phyloP scores from a whole-genome alignment of 1,140 invertebrate genomes.

The Dendrolimus kikuchii region DNA sequence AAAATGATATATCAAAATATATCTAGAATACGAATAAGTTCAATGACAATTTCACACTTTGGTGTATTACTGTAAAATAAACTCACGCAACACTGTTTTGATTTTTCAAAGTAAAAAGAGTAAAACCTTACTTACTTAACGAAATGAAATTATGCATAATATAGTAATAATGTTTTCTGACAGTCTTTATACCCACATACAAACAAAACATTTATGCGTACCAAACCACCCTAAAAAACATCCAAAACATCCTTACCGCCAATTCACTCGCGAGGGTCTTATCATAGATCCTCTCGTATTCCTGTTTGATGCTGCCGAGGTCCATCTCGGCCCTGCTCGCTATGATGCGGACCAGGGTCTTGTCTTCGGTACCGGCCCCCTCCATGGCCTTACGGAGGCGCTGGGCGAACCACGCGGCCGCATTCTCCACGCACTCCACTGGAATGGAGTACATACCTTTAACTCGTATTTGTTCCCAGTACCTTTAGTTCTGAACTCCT shows the following conservation, averaged over 20 bases:
- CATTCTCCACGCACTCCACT: conserved; percentile 81
- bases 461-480: no score
- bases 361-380: conserved; percentile 81
- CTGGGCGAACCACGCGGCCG: conserved; percentile 82
- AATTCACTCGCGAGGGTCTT: conserved; percentile 79
- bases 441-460: conserved; percentile 21
- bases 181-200: no score
- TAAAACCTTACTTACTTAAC: no score
- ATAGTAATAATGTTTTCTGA: no score
- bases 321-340: conserved; percentile 83
- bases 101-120: no score
- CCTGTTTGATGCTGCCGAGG: conserved; percentile 78
- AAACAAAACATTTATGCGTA: neutral
- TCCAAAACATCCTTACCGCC: conserved; percentile 60
- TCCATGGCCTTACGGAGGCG: conserved; percentile 82
- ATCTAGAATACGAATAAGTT: no score
- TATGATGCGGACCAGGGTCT: conserved; percentile 80
- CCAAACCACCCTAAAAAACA: conserved; percentile 4
- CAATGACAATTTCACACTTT: no score
- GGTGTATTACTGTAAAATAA: no score
- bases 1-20: no score
- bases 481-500: no score
- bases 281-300: conserved; percentile 80
- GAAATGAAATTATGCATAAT: no score
- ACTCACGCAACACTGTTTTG: no score